phyloP scores from a whole-genome alignment of 1,140 invertebrate genomes.

The Mylabris phalerata region DNA sequence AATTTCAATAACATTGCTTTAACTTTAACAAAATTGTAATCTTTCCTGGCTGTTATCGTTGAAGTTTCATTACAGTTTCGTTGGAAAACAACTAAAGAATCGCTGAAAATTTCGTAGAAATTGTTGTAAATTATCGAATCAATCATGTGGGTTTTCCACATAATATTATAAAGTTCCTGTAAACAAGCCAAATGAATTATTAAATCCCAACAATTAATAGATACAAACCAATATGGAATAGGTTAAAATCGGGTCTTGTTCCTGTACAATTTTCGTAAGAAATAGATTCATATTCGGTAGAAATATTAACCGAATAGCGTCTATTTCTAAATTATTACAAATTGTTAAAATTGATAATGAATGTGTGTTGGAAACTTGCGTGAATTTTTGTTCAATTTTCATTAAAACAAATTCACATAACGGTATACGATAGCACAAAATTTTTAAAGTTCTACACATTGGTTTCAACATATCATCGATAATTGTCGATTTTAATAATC shows the following conservation, averaged over 20 bases:
- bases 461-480: conserved; percentile 28
- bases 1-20: conserved; percentile 28
- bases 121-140: conserved; percentile 1
- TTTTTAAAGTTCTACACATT: conserved; percentile 32
- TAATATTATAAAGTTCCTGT: conserved; percentile 11
- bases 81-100: neutral
- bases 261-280: conserved; percentile 3
- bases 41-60: conserved; percentile 9
- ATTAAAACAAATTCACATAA: conserved; percentile 27
- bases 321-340: conserved; percentile 30
- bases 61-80: neutral
- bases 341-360: conserved; percentile 23
- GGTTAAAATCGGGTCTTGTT: conserved; percentile 15
- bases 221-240: conserved; percentile 28
- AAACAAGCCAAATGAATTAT: neutral
- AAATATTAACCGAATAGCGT: conserved; percentile 28
- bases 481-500: conserved; percentile 25
- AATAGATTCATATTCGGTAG: conserved; percentile 26
- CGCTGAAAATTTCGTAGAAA: neutral
- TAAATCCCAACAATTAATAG: no score
- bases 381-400: conserved; percentile 32
- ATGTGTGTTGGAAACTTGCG: conserved; percentile 18
- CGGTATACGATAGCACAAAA: conserved; percentile 31
- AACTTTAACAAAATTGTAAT: conserved; percentile 24
- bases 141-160: conserved; percentile 3